Evolutionary conservation across 2,888 invertebrate species (phyloP).

Genomic region (Eutolmus rufibarbis): DNA sequence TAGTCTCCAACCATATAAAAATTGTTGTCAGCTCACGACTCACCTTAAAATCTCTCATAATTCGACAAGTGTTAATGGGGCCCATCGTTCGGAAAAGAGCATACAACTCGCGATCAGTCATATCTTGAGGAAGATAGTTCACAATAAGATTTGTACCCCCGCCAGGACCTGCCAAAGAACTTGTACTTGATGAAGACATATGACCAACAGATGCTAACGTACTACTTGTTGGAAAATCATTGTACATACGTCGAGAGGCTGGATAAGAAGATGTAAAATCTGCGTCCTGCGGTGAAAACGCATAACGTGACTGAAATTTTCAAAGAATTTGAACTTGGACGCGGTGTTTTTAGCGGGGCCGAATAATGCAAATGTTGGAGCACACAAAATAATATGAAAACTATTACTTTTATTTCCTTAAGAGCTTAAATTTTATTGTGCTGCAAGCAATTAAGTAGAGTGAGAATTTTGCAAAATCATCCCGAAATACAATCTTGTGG

Average conservation of each 20-base stretch:
- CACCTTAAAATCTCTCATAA: slow-evolving; percentile 90
- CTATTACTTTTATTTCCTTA: background rate
- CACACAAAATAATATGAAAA: background rate
- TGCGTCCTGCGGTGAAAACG: slow-evolving; percentile 64
- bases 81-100: slow-evolving; percentile 89
- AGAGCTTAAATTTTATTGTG: background rate
- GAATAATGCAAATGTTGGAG: slow-evolving; percentile 1
- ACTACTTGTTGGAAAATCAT: slow-evolving; percentile 59
- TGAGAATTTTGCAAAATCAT: background rate
- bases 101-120: slow-evolving; percentile 89
- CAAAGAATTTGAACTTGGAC: slow-evolving; percentile 58
- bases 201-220: slow-evolving; percentile 57
- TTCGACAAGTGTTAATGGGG: slow-evolving; percentile 86
- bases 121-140: slow-evolving; percentile 93
- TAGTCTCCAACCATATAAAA: background rate
- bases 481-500: background rate
- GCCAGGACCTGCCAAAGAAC: slow-evolving; percentile 55
- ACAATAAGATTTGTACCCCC: slow-evolving; percentile 84
- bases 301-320: slow-evolving; percentile 64
- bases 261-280: slow-evolving; percentile 62
- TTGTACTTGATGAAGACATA: slow-evolving; percentile 57
- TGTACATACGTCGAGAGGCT: slow-evolving; percentile 61
- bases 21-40: slow-evolving; percentile 43
- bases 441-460: background rate
- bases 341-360: slow-evolving; percentile 47